Evolutionary conservation across 53 echinoderm and acorn worm species (phyloP).

Genomic region (Paracentrotus lividus): DNA sequence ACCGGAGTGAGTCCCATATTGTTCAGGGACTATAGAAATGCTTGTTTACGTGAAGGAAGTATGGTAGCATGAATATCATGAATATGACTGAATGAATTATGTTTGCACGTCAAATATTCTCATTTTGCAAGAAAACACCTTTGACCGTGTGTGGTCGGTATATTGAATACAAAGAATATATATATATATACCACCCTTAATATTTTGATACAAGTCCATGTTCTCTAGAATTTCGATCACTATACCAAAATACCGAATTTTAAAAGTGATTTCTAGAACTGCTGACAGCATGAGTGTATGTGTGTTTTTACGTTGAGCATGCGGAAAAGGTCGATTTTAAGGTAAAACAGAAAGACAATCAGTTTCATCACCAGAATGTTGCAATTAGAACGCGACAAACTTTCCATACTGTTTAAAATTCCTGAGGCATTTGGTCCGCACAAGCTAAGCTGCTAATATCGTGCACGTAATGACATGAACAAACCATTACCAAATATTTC

Average conservation of each 20-base stretch:
- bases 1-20: not conserved
- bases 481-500: not conserved
- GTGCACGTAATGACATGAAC: not conserved
- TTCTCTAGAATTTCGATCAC: not conserved
- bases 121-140: no score
- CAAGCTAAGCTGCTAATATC: not conserved
- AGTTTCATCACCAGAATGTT: not conserved
- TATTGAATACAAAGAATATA: no score
- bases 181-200: no score
- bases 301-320: no score
- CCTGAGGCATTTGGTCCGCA: constrained; percentile 4
- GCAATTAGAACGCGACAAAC: not conserved
- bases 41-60: no score
- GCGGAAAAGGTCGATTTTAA: not conserved
- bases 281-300: not conserved
- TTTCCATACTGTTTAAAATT: not conserved
- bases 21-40: not conserved
- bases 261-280: not conserved
- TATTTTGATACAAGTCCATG: not conserved
- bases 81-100: not conserved
- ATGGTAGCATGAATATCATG: not conserved
- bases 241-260: not conserved
- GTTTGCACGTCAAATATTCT: not conserved
- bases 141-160: no score
- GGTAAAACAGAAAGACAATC: not conserved